Conservation (phyloP, 2,888 invertebrate species). For the Graphium colonna region DNA sequence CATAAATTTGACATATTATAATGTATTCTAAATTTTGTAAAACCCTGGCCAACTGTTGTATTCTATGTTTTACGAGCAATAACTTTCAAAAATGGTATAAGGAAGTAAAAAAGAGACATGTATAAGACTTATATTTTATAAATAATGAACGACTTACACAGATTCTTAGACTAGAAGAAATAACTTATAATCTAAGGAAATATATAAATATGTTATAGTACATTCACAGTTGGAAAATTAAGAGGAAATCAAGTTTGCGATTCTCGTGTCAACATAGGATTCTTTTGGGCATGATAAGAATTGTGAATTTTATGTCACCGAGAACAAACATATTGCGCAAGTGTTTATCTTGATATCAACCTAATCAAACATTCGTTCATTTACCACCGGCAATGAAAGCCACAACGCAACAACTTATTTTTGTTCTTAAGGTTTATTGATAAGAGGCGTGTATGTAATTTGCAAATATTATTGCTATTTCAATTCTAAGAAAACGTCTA, state of each 20-base stretch:
- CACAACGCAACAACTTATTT: conserved; percentile 14
- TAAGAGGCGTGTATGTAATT: conserved; percentile 12
- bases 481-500: conserved; percentile 11
- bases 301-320: conserved; percentile 9
- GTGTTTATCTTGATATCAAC: conserved; percentile 15
- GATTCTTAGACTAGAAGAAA: conserved; percentile 44
- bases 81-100: not conserved
- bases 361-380: conserved; percentile 18
- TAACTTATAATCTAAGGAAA: conserved; percentile 4
- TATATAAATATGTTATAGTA: not conserved
- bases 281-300: conserved; percentile 6
- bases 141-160: conserved; percentile 31
- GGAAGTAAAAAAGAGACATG: conserved; percentile 2
- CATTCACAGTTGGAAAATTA: not conserved
- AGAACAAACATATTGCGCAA: conserved; percentile 12
- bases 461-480: conserved; percentile 16
- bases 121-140: conserved; percentile 28
- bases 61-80: too few relatives aligned
- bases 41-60: too few relatives aligned
- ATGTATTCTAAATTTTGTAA: too few relatives aligned
- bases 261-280: conserved; percentile 3
- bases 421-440: conserved; percentile 15
- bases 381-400: conserved; percentile 3
- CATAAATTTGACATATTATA: too few relatives aligned
- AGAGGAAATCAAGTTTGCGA: not conserved